Conservation (phyloP, 2,113 vertebrate genomes). For the Circaetus gallicus region DNA sequence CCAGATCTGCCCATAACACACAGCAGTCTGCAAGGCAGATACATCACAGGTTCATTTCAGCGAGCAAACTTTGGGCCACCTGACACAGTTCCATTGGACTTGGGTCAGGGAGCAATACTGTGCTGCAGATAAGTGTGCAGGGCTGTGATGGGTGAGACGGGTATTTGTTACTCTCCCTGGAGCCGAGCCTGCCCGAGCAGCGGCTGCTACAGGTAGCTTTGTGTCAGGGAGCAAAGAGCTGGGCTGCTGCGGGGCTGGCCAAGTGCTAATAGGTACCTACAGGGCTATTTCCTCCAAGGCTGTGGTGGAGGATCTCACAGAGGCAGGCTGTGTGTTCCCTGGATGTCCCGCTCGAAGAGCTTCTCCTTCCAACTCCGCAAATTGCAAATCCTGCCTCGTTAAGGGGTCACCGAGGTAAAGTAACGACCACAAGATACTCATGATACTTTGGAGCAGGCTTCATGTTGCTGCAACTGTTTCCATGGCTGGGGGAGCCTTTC, state of each 20-base stretch:
- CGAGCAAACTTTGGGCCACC: not conserved
- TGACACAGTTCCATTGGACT: not conserved
- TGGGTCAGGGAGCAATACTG: rapidly evolving
- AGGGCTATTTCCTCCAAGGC: not conserved
- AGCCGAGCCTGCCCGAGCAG: rapidly evolving
- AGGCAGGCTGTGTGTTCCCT: not conserved
- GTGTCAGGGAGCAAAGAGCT: not conserved
- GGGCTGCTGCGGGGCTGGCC: not conserved
- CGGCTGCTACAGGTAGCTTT: not conserved
- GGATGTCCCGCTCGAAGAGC: not conserved
- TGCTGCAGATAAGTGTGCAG: rapidly evolving
- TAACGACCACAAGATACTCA: not conserved
- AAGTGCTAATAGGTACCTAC: not conserved
- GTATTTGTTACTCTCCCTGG: rapidly evolving
- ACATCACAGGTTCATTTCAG: not conserved
- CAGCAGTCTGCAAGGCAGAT: not conserved
- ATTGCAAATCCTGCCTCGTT: not conserved
- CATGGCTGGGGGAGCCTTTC: not conserved
- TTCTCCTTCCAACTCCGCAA: not conserved
- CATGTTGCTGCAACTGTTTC: not conserved
- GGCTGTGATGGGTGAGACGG: not conserved
- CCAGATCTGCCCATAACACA: not conserved
- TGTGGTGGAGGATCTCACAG: not conserved
- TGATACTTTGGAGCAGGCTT: not conserved
- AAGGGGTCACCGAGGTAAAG: not conserved